A percentile compares a stretch with the other conserved stretches of the same genome.
Evolutionary conservation across 2,113 vertebrate genomes (phyloP).

Genomic region (Halichoerus grypus): DNA sequence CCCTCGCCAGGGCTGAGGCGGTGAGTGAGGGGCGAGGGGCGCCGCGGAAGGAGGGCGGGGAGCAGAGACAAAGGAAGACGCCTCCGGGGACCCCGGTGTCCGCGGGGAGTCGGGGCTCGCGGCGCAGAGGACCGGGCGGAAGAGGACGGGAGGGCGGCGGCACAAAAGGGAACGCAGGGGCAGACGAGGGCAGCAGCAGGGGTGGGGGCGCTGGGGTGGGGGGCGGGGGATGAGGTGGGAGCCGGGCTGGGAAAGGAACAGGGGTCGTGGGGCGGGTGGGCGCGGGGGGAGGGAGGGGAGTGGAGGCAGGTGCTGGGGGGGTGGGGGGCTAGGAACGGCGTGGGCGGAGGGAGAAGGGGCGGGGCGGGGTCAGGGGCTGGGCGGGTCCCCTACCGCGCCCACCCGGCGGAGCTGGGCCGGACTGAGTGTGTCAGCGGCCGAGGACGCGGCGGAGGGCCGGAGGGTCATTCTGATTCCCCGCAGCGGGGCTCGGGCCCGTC

Average conservation of each 20-base stretch:
- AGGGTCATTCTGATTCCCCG: neutral
- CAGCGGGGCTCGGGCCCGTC: neutral
- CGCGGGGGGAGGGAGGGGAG: no score
- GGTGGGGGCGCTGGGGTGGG: neutral
- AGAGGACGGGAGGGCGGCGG: neutral
- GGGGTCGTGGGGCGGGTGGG: neutral
- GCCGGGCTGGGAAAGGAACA: neutral
- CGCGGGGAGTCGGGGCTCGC: constrained; percentile 51
- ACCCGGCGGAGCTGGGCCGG: neutral
- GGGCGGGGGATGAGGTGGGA: neutral
- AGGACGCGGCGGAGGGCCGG: no score
- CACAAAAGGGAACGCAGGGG: neutral
- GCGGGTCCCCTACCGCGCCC: neutral
- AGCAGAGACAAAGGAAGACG: constrained; percentile 79
- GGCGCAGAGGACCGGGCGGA: neutral
- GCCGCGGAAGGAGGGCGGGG: constrained; percentile 13
- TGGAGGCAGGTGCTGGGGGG: neutral
- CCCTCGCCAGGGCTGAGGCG: neutral
- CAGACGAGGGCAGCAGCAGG: neutral
- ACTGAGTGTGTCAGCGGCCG: neutral
- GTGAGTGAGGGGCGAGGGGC: constrained; percentile 62
- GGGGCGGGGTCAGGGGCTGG: neutral
- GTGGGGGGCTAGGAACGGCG: neutral
- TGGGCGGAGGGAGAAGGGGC: neutral
- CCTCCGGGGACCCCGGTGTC: constrained; percentile 67